Evolutionary conservation across 2,888 invertebrate species (phyloP).

Genomic region (Brachynemurus nebulosus): DNA sequence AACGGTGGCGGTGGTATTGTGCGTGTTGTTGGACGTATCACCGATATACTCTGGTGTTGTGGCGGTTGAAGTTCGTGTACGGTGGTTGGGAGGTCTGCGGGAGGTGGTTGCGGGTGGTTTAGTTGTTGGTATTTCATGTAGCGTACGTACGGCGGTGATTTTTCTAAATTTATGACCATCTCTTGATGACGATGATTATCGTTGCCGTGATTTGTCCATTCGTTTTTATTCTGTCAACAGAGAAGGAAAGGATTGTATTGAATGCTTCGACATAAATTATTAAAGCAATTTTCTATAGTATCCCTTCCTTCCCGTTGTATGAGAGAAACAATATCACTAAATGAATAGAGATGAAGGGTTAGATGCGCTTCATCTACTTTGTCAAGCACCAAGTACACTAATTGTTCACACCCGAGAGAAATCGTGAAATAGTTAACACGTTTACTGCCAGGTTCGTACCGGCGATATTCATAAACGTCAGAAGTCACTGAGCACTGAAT

Average conservation of each 20-base stretch:
- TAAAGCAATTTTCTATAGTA: constrained; percentile 15
- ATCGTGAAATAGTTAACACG: too few relatives aligned
- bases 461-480: too few relatives aligned
- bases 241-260: constrained; percentile 44
- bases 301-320: constrained; percentile 26
- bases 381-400: background rate
- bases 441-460: too few relatives aligned
- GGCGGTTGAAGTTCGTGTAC: constrained; percentile 22
- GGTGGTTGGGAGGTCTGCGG: constrained; percentile 23
- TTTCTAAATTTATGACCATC: too few relatives aligned
- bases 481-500: too few relatives aligned
- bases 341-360: too few relatives aligned
- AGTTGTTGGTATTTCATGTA: too few relatives aligned
- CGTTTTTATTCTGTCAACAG: constrained; percentile 47
- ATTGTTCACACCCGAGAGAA: background rate
- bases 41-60: constrained; percentile 19
- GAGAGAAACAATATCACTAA: constrained; percentile 19
- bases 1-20: background rate
- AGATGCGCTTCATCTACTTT: too few relatives aligned
- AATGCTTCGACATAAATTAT: constrained; percentile 12
- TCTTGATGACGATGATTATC: constrained; percentile 1
- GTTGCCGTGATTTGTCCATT: constrained; percentile 29
- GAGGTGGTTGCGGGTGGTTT: too few relatives aligned
- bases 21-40: constrained; percentile 15
- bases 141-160: too few relatives aligned